phyloP scores from a whole-genome alignment of 2,888 invertebrate species.

The Ennomos erosarius region DNA sequence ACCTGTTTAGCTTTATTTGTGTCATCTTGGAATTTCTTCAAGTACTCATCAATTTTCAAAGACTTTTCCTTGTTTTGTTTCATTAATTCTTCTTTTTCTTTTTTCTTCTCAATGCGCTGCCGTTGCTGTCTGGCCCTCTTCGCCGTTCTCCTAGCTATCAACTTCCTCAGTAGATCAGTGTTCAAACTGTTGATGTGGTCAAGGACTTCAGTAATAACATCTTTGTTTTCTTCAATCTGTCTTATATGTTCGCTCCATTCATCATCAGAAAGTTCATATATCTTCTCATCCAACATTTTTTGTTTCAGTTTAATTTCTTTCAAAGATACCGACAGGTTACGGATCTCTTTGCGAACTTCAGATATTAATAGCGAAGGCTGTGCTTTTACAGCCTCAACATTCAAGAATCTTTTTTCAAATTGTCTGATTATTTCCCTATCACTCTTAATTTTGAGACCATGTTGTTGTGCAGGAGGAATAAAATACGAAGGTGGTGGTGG shows the following conservation, averaged over 20 bases:
- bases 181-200: conserved; percentile 69
- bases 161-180: conserved; percentile 68
- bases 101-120: conserved; percentile 61
- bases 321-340: conserved; percentile 47
- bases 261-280: conserved; percentile 71
- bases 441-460: conserved; percentile 19
- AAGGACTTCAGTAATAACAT: conserved; percentile 68
- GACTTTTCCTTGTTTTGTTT: conserved; percentile 80
- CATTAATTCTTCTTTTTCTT: conserved; percentile 65
- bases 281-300: conserved; percentile 70
- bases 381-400: conserved; percentile 9
- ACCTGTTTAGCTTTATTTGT: conserved; percentile 87
- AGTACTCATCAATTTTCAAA: conserved; percentile 87
- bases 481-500: conserved; percentile 53
- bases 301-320: conserved; percentile 62
- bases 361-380: conserved; percentile 50
- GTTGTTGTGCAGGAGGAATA: conserved; percentile 43
- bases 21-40: conserved; percentile 87
- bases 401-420: conserved; percentile 48
- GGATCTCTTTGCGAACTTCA: conserved; percentile 52
- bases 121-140: conserved; percentile 79
- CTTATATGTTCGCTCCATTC: conserved; percentile 84
- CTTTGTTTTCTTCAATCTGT: conserved; percentile 79
- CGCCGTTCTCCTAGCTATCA: conserved; percentile 73
- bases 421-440: conserved; percentile 63